Base-by-base conservation (phyloP, 2,888 invertebrate species). In the Lampropteryx suffumata region DNA sequence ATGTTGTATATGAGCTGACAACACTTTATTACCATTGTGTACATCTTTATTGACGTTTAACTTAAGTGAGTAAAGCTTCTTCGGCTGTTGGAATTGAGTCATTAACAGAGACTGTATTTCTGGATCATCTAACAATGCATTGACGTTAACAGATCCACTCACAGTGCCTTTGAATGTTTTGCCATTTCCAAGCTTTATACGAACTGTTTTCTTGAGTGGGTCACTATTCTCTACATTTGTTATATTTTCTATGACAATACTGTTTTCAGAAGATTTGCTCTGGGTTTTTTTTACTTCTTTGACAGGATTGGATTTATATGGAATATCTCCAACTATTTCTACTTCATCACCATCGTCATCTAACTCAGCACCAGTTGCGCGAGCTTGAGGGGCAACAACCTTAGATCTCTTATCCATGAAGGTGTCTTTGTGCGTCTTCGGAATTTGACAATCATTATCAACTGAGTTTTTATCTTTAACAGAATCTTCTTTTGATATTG, bases 81-180 rank as follows among this genome's bases (percentile, higher is more conserved):
- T 73, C 8, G 39, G 26, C 14, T 44, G 26, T 30, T 42, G 14
- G 13, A 72, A 53, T 50, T 71, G 70, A 41, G 64, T 69, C 46
- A 74, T 41, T 29, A 89, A 55, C 10, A 79, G 48, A 1, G 69
- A 46, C 68, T 73, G 79, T 29, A 89, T 59, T 6, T 64, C 40
- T 4, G 82, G 81, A 35, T 82, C 65, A 4, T 73, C 51, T 52
- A 88, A 79, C 45, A 89, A 57, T 3, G 71, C 64, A 26, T 82
- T 75, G 33, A 79, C 63, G 46, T 78, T 68, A 3, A 78, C 59
- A 36, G 74, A 55, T 12, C 86, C 84, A 41, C 65, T 69, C 7
- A 87, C 71, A 0, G 84, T 83, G 6, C 80, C 86, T 71, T 74
- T 84, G 44, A 79, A 83, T 29, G 61, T 50, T 61, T 72, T 82